Conservation (phyloP, 2,888 invertebrate genomes). For the Ellobium chinense region DNA sequence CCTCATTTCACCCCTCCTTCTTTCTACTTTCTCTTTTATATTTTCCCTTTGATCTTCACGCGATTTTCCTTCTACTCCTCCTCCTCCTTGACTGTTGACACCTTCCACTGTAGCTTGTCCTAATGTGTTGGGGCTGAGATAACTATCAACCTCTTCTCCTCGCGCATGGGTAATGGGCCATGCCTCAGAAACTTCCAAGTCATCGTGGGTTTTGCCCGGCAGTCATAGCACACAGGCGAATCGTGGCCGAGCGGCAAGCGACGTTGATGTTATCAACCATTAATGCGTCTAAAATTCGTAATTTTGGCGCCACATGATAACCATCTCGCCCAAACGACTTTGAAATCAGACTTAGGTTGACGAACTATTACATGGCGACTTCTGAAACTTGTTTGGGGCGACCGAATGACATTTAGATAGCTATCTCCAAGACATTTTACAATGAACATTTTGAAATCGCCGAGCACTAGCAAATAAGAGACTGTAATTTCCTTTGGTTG, state of each 20-base stretch:
- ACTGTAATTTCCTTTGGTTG: neutral
- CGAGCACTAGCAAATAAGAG: neutral
- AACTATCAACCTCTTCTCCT: neutral
- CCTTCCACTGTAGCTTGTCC: neutral
- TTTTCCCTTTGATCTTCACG: no score
- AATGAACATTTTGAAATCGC: neutral
- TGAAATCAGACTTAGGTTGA: neutral
- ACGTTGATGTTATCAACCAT: neutral
- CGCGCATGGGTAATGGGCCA: neutral
- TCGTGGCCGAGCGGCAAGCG: neutral
- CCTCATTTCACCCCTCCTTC: no score
- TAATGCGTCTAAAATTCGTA: slow-evolving; percentile 28
- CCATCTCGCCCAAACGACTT: neutral
- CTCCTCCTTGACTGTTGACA: neutral
- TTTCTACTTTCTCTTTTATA: no score
- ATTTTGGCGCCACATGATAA: slow-evolving; percentile 29
- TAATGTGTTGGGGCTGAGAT: slow-evolving; percentile 5
- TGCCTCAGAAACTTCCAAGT: no score
- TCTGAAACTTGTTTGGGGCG: neutral
- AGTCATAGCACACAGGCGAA: neutral
- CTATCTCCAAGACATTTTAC: neutral
- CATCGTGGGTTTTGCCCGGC: neutral
- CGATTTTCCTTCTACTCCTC: no score
- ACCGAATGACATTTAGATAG: neutral
- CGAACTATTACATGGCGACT: neutral